Evolutionary conservation across 2,113 vertebrate species (phyloP).

Genomic region (Myotis lucifugus): DNA sequence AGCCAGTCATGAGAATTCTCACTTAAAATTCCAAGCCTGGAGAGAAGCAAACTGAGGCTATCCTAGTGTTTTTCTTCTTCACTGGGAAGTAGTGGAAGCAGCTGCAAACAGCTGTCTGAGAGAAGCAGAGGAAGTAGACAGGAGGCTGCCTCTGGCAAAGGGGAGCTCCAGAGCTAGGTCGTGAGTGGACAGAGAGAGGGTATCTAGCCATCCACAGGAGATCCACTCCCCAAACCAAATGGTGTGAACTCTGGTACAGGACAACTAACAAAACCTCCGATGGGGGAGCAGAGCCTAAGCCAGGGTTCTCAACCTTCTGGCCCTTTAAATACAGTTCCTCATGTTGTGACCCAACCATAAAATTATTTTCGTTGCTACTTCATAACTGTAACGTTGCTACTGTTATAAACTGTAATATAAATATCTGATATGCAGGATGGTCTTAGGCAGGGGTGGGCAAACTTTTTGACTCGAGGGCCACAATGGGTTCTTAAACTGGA

Average conservation of each 20-base stretch:
- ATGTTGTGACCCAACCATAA: no score
- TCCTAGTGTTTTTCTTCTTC: not conserved
- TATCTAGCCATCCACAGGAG: not conserved
- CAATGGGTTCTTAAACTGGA: no score
- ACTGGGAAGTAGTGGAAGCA: not conserved
- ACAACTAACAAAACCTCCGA: not conserved
- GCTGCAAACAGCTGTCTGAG: not conserved
- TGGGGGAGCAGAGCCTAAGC: not conserved
- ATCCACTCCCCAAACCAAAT: not conserved
- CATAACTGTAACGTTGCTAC: no score
- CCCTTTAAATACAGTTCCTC: no score
- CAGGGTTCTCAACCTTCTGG: no score
- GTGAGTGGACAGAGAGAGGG: not conserved
- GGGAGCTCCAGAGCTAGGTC: not conserved
- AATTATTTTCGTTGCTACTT: no score
- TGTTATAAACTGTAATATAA: no score
- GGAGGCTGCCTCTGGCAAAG: not conserved
- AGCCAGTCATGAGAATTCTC: constrained; percentile 7
- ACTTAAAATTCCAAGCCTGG: not conserved
- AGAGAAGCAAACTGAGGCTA: constrained; percentile 9
- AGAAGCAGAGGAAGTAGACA: not conserved
- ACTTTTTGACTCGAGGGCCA: no score
- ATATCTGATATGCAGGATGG: no score
- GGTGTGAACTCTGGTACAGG: no score
- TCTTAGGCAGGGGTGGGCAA: no score